A percentile compares a stretch with the other conserved stretches of the same genome.
Conservation (phyloP, 2,797 vertebrate genomes). For the Denticeps clupeoides region DNA sequence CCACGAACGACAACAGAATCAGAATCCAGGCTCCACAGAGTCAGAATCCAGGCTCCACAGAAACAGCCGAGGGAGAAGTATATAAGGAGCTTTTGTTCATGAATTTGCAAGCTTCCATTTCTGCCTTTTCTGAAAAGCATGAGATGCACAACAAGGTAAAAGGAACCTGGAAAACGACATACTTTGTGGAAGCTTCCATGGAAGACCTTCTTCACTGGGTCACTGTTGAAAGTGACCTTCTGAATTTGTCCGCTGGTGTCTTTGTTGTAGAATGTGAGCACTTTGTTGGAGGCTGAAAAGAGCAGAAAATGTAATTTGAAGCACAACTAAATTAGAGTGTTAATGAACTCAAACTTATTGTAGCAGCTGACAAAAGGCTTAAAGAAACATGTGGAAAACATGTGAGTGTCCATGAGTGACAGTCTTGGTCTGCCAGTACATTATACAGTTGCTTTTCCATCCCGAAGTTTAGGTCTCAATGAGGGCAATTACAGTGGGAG, state of each 20-base stretch:
- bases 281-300: slow-evolving; percentile 81
- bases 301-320: slow-evolving; percentile 24
- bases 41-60: slow-evolving; percentile 4
- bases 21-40: slow-evolving; percentile 4
- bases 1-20: slow-evolving; percentile 21
- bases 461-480: neutral
- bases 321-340: neutral
- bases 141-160: no score
- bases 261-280: slow-evolving; percentile 93
- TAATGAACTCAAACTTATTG: no score
- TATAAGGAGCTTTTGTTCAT: no score
- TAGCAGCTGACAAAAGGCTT: no score
- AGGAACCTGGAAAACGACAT: no score
- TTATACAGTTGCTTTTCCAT: slow-evolving; percentile 1
- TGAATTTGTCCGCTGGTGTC: slow-evolving; percentile 86
- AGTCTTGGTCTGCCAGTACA: neutral
- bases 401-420: no score
- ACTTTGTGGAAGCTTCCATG: slow-evolving; percentile 99
- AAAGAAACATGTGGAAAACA: no score
- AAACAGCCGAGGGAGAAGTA: neutral
- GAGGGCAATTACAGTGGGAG: slow-evolving; percentile 14
- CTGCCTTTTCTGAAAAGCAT: no score
- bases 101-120: no score
- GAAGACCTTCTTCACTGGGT: slow-evolving; percentile 83
- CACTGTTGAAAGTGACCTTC: slow-evolving; percentile 79